Conservation (phyloP, 2,113 vertebrate genomes). For the Enhydra lutris region DNA sequence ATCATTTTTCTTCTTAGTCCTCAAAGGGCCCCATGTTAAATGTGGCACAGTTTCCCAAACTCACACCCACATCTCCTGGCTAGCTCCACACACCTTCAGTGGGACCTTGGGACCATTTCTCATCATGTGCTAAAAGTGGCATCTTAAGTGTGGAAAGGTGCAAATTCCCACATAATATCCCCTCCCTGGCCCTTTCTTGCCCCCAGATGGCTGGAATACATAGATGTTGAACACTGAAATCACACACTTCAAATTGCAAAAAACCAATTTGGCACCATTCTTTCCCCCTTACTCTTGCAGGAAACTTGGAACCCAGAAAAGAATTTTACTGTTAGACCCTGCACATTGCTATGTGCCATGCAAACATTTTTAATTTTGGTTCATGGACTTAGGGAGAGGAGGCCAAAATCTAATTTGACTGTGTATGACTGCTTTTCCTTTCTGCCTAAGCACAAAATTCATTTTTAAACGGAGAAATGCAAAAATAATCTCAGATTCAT, state of each 20-base stretch:
- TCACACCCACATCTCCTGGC: background rate
- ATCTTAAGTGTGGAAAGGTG: background rate
- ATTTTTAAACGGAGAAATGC: slow-evolving; percentile 33
- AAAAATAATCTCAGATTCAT: background rate
- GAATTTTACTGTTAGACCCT: background rate
- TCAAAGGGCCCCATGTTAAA: background rate
- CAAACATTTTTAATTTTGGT: background rate
- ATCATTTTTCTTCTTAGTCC: background rate
- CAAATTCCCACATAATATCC: background rate
- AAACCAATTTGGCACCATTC: background rate
- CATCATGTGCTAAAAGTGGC: background rate
- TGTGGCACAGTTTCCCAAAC: background rate
- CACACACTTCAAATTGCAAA: background rate
- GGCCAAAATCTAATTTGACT: background rate
- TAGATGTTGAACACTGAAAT: background rate
- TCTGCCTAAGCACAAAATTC: slow-evolving; percentile 26
- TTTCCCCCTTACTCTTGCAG: background rate
- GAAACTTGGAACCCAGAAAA: background rate
- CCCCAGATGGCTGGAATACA: background rate
- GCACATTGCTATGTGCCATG: background rate
- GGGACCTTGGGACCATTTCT: background rate
- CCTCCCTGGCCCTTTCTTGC: background rate
- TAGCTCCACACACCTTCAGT: background rate
- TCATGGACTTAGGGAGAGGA: background rate
- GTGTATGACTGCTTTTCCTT: background rate